These are phyloP conservation scores for Pseudopipra pipra DNA, from an alignment of 2,113 vertebrate genomes.

Conservation along the genomic window DNA sequence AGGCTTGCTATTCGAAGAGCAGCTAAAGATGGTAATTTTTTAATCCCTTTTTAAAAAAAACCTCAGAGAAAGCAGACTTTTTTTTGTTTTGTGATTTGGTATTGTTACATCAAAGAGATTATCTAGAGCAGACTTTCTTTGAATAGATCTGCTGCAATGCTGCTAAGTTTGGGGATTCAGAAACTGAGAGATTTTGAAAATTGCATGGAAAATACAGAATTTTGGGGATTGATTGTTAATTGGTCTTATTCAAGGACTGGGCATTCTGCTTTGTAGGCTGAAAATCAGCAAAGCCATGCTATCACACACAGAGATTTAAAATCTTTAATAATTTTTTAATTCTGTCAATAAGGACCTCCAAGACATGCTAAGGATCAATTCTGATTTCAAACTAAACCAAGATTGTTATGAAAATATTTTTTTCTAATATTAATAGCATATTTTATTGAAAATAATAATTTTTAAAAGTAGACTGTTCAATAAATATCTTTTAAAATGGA, in stretches of 20 bases:
- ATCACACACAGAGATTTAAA: neutral
- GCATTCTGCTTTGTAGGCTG: neutral
- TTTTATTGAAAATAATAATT: neutral
- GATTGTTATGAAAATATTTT: neutral
- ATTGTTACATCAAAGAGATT: slow-evolving; percentile 32
- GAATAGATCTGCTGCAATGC: neutral
- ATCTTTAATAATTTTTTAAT: neutral
- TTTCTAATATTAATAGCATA: neutral
- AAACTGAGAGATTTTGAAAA: neutral
- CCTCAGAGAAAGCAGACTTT: neutral
- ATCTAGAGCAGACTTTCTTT: neutral
- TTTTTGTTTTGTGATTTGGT: neutral
- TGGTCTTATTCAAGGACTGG: neutral
- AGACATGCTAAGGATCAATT: neutral
- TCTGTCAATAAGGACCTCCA: neutral
- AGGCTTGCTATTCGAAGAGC: neutral
- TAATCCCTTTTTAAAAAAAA: slow-evolving; percentile 11
- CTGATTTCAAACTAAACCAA: neutral
- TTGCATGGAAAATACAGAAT: neutral
- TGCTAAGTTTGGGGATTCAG: neutral
- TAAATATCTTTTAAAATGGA: neutral
- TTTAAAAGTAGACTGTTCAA: neutral
- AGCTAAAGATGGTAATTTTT: slow-evolving; percentile 37
- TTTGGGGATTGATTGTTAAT: neutral
- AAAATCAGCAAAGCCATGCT: neutral